Conservation (phyloP, 2,888 invertebrate species). For the Eupithecia subfuscata region DNA sequence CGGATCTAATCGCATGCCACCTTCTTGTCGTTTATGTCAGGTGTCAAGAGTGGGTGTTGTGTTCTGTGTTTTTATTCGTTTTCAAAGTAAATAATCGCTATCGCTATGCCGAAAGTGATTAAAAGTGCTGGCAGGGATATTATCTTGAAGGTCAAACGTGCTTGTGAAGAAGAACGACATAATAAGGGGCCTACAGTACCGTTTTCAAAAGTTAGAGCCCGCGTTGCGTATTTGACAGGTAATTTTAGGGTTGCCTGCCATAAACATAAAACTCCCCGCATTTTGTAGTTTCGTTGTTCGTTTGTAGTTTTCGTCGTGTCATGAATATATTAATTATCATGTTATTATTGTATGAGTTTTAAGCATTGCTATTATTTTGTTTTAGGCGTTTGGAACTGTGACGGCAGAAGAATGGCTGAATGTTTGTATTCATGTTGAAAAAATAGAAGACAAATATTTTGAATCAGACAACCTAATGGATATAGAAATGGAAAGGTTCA, state of each 20-base stretch:
- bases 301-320: not conserved
- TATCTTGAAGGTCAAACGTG: slow-evolving; percentile 31
- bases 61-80: slow-evolving; percentile 7
- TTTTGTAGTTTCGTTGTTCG: not conserved
- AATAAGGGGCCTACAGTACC: slow-evolving; percentile 22
- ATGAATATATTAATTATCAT: not conserved
- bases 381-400: slow-evolving; percentile 21
- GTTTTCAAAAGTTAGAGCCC: slow-evolving; percentile 23
- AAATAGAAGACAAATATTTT: slow-evolving; percentile 31
- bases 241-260: slow-evolving; percentile 6
- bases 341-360: no score
- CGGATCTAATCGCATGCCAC: slow-evolving; percentile 18
- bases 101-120: slow-evolving; percentile 30
- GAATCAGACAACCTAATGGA: slow-evolving; percentile 27
- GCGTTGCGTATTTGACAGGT: slow-evolving; percentile 20
- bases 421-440: slow-evolving; percentile 28
- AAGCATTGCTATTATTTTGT: no score
- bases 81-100: slow-evolving; percentile 13
- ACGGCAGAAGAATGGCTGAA: slow-evolving; percentile 35
- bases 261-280: not conserved
- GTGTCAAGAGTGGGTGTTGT: slow-evolving; percentile 1
- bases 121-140: slow-evolving; percentile 32
- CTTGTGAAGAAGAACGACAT: slow-evolving; percentile 29
- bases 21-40: slow-evolving; percentile 5
- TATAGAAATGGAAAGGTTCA: slow-evolving; percentile 29